These are phyloP conservation scores for Grallaria varia DNA, from an alignment of 2,113 vertebrate genomes.

Conservation along the genomic window DNA sequence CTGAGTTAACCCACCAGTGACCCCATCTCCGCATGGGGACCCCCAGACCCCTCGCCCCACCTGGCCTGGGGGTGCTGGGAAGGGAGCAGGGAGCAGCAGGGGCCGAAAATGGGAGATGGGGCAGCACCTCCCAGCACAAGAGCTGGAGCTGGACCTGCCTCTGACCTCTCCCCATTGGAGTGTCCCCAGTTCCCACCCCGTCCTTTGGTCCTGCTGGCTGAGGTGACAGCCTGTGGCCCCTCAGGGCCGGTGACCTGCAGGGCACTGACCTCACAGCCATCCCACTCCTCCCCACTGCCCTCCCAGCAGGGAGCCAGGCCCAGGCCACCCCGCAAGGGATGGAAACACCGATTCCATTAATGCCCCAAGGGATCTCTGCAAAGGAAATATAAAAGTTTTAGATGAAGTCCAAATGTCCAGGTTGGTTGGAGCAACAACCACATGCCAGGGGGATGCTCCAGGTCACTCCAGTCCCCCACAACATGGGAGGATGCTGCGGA, in stretches of 20 bases:
- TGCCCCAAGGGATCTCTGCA: background rate
- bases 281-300: background rate
- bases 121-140: fast-evolving
- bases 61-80: fast-evolving
- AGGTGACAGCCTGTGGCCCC: fast-evolving
- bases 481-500: fast-evolving
- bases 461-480: background rate
- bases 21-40: background rate
- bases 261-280: background rate
- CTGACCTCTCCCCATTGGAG: fast-evolving
- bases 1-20: background rate
- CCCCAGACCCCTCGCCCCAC: fast-evolving
- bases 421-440: fast-evolving
- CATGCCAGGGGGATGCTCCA: background rate
- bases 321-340: background rate
- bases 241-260: background rate
- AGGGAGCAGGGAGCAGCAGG: background rate
- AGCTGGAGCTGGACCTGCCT: background rate
- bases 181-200: background rate
- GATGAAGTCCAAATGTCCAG: background rate
- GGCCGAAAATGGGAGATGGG: background rate
- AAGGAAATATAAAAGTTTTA: background rate
- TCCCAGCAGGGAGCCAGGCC: background rate
- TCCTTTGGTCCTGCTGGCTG: background rate
- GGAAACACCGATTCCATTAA: background rate